Evolutionary conservation across 2,888 invertebrate species (phyloP).

Genomic region (Leptarthrus brevirostris): DNA sequence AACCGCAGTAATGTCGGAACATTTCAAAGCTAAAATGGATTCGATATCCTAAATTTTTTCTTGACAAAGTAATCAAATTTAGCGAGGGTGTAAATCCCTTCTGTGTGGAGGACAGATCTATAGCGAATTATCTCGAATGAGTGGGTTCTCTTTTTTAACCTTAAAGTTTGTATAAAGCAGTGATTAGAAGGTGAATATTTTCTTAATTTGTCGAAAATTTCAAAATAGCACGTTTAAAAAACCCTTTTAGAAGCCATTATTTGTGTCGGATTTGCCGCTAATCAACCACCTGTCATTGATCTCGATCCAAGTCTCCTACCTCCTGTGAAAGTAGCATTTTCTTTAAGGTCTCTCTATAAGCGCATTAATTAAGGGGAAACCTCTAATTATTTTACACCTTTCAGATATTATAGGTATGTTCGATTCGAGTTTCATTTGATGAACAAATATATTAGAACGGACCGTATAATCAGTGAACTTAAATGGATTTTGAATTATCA

Average conservation of each 20-base stretch:
- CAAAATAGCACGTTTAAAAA: background rate
- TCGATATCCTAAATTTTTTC: background rate
- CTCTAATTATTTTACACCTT: slow-evolving; percentile 53
- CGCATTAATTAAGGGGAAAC: slow-evolving; percentile 22
- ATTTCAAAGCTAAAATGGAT: background rate
- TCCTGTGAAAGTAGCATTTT: too few relatives aligned
- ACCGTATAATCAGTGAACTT: slow-evolving; percentile 6
- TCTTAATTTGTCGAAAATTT: background rate
- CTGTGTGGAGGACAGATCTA: background rate
- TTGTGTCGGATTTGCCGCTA: background rate
- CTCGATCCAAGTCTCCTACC: background rate
- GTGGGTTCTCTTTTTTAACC: background rate
- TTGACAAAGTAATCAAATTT: background rate
- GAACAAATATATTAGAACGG: slow-evolving; percentile 20
- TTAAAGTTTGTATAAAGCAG: background rate
- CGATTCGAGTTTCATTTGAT: slow-evolving; percentile 12
- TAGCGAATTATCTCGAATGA: background rate
- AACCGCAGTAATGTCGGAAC: background rate
- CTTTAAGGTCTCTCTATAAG: background rate
- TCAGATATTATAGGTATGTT: background rate
- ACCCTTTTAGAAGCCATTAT: background rate
- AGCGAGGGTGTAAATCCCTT: background rate
- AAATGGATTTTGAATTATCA: slow-evolving; percentile 43
- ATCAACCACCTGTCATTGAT: background rate
- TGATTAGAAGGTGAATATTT: background rate